These are phyloP conservation scores for Drosophila pseudoananassae DNA, from an alignment of 1,140 invertebrate genomes.

Conservation along the genomic window DNA sequence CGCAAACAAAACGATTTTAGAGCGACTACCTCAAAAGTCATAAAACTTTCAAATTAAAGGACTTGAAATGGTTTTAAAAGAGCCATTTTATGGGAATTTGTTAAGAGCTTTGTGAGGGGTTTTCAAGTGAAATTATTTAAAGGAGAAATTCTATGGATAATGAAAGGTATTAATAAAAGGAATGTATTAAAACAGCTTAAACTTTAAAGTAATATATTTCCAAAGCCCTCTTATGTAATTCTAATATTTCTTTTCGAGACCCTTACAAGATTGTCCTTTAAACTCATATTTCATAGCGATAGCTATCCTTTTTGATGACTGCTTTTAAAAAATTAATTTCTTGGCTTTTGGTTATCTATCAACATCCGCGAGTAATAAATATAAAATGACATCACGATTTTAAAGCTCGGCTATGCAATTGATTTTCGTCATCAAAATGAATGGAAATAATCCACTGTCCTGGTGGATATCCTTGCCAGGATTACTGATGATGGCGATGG, in stretches of 20 bases:
- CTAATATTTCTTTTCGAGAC: no score
- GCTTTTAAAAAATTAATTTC: slow-evolving; percentile 2
- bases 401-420: slow-evolving; percentile 34
- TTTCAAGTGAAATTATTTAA: neutral
- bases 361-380: slow-evolving; percentile 17
- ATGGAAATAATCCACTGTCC: slow-evolving; percentile 50
- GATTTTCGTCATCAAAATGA: slow-evolving; percentile 43
- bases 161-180: no score
- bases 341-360: slow-evolving; percentile 25
- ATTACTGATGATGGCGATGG: slow-evolving; percentile 5
- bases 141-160: no score
- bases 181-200: no score
- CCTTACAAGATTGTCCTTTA: no score
- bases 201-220: no score
- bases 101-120: neutral
- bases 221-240: no score
- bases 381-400: slow-evolving; percentile 30
- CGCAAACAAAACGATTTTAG: slow-evolving; percentile 5
- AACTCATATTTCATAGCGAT: no score
- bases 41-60: slow-evolving; percentile 1
- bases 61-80: neutral
- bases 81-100: neutral
- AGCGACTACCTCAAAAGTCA: neutral
- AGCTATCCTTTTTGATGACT: neutral
- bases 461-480: slow-evolving; percentile 2